phyloP scores from a whole-genome alignment of 1,140 invertebrate species.

The Chymomyza costata region DNA sequence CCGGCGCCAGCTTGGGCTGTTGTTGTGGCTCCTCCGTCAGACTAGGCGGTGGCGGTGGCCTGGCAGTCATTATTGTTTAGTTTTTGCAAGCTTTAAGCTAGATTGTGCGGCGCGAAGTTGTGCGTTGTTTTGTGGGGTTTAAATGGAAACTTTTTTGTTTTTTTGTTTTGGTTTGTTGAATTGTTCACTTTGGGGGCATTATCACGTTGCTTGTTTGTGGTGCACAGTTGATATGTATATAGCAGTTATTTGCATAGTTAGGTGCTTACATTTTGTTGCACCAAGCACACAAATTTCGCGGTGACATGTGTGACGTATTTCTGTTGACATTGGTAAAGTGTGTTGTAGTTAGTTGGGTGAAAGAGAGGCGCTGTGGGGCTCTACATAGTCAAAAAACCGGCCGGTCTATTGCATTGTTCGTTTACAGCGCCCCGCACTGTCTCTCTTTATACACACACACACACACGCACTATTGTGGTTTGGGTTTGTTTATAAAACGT shows the following conservation, averaged over 20 bases:
- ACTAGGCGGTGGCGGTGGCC: conserved; percentile 52
- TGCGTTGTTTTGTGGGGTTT: conserved; percentile 29
- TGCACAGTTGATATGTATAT: too few species aligned
- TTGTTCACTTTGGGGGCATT: conserved; percentile 42
- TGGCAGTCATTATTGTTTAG: conserved; percentile 44
- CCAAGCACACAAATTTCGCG: too few species aligned
- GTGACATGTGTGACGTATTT: too few species aligned
- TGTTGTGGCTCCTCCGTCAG: conserved; percentile 40
- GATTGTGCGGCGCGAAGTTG: conserved; percentile 29
- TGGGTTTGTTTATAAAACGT: conserved; percentile 70
- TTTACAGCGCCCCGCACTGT: conserved; percentile 8
- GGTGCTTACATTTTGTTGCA: too few species aligned
- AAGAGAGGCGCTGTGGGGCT: too few species aligned
- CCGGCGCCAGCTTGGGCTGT: conserved; percentile 57
- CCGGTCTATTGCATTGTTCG: too few species aligned
- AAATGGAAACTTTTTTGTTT: background rate
- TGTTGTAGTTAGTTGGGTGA: too few species aligned
- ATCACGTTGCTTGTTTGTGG: too few species aligned
- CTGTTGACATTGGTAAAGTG: conserved; percentile 59
- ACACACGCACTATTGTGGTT: conserved; percentile 26
- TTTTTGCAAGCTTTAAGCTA: conserved; percentile 2
- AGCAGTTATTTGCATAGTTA: too few species aligned
- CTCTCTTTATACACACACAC: background rate
- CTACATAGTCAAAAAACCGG: too few species aligned
- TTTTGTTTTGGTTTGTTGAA: conserved; percentile 8